Percentiles rank a stretch among this genome's conserved stretches.
Evolutionary conservation across 2,797 vertebrate species (phyloP).

Genomic region (Eupleurogrammus muticus): DNA sequence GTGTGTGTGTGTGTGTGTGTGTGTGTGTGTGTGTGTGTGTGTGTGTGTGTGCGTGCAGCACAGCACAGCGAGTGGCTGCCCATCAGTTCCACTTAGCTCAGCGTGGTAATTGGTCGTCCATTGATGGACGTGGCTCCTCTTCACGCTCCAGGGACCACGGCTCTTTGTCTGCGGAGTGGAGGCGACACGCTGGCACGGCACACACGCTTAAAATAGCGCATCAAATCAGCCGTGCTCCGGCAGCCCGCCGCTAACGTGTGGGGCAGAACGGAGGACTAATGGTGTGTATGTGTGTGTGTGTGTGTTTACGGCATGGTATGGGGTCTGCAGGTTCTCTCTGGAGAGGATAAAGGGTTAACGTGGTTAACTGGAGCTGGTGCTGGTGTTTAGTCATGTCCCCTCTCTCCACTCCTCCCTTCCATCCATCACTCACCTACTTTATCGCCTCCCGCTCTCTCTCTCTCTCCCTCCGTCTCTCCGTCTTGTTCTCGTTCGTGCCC

Average conservation of each 20-base stretch:
- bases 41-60: conserved; percentile 48
- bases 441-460: conserved; percentile 44
- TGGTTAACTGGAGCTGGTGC: conserved; percentile 69
- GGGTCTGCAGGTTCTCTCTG: conserved; percentile 57
- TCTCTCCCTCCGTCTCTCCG: conserved; percentile 1
- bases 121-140: conserved; percentile 79
- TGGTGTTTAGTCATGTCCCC: conserved; percentile 68
- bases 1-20: conserved; percentile 25
- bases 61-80: conserved; percentile 61
- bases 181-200: conserved; percentile 76
- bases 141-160: conserved; percentile 76
- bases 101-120: conserved; percentile 81
- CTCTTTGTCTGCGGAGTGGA: conserved; percentile 77
- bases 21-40: conserved; percentile 31
- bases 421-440: conserved; percentile 67
- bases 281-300: conserved; percentile 36
- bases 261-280: conserved; percentile 63
- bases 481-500: conserved; percentile 48
- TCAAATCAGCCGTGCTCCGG: conserved; percentile 79
- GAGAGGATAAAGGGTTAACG: conserved; percentile 71
- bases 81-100: conserved; percentile 79
- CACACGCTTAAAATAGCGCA: conserved; percentile 80
- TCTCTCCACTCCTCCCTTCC: conserved; percentile 34
- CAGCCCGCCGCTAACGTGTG: conserved; percentile 65
- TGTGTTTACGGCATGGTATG: conserved; percentile 32